Conservation (phyloP, 2,113 vertebrate genomes). For the Ageneiosus marmoratus region DNA sequence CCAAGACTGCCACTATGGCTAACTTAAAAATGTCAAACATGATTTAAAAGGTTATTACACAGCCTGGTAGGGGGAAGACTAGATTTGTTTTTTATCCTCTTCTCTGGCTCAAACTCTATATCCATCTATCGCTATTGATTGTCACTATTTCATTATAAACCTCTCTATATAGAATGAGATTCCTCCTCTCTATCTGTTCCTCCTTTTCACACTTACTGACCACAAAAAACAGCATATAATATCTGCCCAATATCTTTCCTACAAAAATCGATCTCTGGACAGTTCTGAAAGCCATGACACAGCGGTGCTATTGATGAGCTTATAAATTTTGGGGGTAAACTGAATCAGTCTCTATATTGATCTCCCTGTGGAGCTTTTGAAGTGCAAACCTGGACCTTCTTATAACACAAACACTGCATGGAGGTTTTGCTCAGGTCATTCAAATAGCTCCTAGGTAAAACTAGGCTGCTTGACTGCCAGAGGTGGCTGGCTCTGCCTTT, state of each 20-base stretch:
- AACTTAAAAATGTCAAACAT: constrained; percentile 85
- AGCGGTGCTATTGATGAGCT: constrained; percentile 30
- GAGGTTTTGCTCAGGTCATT: constrained; percentile 21
- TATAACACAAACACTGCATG: constrained; percentile 53
- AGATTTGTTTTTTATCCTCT: constrained; percentile 25
- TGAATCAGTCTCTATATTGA: constrained; percentile 52
- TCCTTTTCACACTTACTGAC: constrained; percentile 20
- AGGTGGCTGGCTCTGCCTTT: constrained; percentile 54
- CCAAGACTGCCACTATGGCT: constrained; percentile 72
- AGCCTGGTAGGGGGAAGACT: constrained; percentile 61
- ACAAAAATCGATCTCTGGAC: constrained; percentile 54
- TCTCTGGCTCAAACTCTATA: constrained; percentile 24
- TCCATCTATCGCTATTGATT: constrained; percentile 48
- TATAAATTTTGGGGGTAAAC: constrained; percentile 40
- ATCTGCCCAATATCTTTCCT: constrained; percentile 38
- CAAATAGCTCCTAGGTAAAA: not conserved
- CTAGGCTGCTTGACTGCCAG: not conserved
- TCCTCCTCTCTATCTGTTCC: constrained; percentile 44
- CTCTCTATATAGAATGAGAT: constrained; percentile 45
- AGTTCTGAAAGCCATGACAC: constrained; percentile 26
- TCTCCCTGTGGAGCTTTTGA: constrained; percentile 57
- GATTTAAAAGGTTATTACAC: constrained; percentile 90
- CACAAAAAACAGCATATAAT: constrained; percentile 43
- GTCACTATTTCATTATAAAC: constrained; percentile 62
- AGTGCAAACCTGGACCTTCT: constrained; percentile 52